Base-by-base conservation (phyloP, 1,140 invertebrate species). In the Drosophila kurseongensis region DNA sequence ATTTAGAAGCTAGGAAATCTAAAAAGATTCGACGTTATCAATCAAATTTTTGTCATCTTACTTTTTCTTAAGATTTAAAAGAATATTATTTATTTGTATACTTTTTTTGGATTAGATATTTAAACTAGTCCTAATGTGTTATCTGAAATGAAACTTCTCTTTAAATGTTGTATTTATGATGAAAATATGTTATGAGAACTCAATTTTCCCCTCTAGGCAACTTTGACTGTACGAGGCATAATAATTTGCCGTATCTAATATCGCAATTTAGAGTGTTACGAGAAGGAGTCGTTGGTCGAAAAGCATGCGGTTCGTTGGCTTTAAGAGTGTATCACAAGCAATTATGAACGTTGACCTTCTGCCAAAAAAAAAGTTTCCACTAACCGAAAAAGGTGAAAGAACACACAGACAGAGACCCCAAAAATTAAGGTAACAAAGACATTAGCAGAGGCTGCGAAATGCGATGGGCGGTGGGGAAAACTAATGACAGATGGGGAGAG, bases 311-410 rank as follows among this genome's bases (percentile, higher is more conserved):
- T 69, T 71, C 67, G 67, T 71, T 71, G 67, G 67, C 67, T 71
- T 71, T 57, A 71, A 71, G 62, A 75, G 57, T 69, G 78, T 61
- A 54, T 45, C 44, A 18, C 42, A n/a, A 50, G 66, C 72, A 86
- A 86, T 86, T 88, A 80, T 89, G 83, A 80, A 79, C 84, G 76
- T 89, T 88, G 83, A 88, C 83, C 83, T 88, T 77, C 86, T 86
- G 67, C 42, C 44, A 38, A 57, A 71, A 67, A 65, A 62, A 86
- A 86, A 83, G 57, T 86, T 88, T 86, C 84, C 72, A 82, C 66
- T 56, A 48, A 32, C 48, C 54, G 57, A 61, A 60, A 74, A 62
- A 71, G 65, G 65, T 68, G 65, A 68, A 68, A 68, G 65, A 68
- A 68, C 65, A 68, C 42, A 68, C 32, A 18, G 56, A 14, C 61